Conservation (phyloP, 2,113 vertebrate species). For the Lophura nycthemera region DNA sequence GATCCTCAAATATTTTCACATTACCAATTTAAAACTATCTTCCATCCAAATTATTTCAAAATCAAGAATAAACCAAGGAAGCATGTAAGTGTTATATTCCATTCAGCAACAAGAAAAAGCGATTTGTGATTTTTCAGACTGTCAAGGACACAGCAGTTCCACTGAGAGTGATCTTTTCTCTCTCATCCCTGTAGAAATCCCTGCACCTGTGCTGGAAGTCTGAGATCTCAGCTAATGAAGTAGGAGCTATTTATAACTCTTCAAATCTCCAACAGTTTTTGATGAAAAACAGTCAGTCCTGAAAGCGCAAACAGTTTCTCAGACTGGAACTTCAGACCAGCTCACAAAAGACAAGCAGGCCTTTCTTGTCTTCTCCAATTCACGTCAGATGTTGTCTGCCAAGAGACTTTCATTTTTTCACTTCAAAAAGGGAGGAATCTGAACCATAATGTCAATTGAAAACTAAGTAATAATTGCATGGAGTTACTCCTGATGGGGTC, state of each 20-base stretch:
- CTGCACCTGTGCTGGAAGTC: conserved; percentile 61
- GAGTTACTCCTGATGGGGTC: neutral
- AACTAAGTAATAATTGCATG: conserved; percentile 2
- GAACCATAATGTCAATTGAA: neutral
- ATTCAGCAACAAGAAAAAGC: neutral
- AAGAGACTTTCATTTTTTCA: neutral
- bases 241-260: conserved; percentile 68
- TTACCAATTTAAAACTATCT: conserved; percentile 6
- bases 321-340: conserved; percentile 25
- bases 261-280: conserved; percentile 55
- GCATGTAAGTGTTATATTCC: neutral
- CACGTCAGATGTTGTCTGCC: neutral
- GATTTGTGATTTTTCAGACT: conserved; percentile 33
- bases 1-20: neutral
- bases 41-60: neutral
- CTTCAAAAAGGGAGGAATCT: neutral
- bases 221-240: conserved; percentile 27
- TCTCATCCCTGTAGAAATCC: conserved; percentile 43
- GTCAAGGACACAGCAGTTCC: conserved; percentile 42
- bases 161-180: conserved; percentile 36
- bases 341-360: neutral
- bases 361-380: neutral
- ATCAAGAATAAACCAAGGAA: neutral
- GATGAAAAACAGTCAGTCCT: conserved; percentile 44
- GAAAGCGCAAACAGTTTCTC: conserved; percentile 29